These are phyloP conservation scores for Chamaetylas fuelleborni DNA, from an alignment of 2,113 vertebrate species.

Conservation along the genomic window DNA sequence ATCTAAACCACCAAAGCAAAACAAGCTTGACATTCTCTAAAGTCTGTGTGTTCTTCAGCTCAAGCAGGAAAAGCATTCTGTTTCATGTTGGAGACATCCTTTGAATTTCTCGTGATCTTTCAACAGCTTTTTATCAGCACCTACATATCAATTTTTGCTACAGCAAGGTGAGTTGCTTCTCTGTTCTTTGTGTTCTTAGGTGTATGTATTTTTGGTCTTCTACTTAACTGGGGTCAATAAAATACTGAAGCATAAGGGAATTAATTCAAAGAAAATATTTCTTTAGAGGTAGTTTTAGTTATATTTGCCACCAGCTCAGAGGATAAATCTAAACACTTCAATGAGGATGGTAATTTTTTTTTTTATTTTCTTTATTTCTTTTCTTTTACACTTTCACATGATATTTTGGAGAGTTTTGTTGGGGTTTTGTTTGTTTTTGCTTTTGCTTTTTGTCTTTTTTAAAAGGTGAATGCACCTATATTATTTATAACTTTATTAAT, in stretches of 20 bases:
- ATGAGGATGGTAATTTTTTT: background rate
- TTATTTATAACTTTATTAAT: background rate
- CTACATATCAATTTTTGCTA: background rate
- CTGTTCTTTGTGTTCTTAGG: background rate
- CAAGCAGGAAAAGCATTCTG: background rate
- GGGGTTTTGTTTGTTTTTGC: background rate
- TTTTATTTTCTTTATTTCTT: background rate
- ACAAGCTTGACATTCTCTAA: background rate
- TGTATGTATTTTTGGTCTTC: background rate
- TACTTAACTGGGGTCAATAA: background rate
- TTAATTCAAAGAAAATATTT: background rate
- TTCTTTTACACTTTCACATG: background rate
- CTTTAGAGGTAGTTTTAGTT: background rate
- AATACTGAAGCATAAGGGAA: background rate
- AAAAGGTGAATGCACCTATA: accelerated
- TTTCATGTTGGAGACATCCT: background rate
- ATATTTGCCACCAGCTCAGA: background rate
- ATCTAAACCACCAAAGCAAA: background rate
- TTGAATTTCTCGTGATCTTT: background rate
- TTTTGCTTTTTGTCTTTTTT: background rate
- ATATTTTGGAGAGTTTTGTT: background rate
- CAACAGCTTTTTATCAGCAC: background rate
- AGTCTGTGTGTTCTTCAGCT: background rate
- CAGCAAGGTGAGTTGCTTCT: background rate
- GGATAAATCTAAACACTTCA: background rate